A percentile compares a stretch with the other conserved stretches of the same genome.
Evolutionary conservation across 2,797 vertebrate genomes (phyloP).

Genomic region (Parauchenoglanis punctatus): DNA sequence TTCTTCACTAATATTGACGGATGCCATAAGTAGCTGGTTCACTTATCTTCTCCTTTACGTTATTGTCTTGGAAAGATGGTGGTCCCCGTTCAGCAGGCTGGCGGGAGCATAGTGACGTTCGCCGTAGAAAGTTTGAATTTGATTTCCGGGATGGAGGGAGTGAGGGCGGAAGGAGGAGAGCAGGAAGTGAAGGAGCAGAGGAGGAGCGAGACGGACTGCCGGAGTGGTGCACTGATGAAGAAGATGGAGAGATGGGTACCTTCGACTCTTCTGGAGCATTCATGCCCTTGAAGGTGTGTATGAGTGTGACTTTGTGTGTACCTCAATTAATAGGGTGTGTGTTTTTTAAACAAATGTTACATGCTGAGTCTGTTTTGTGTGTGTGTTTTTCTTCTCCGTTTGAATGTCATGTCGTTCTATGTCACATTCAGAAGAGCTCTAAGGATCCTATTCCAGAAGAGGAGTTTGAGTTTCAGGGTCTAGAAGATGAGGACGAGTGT

Average conservation of each 20-base stretch:
- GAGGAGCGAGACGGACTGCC: slow-evolving; percentile 88
- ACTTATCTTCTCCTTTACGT: neutral
- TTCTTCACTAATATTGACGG: neutral
- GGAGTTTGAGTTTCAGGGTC: slow-evolving; percentile 86
- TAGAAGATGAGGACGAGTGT: slow-evolving; percentile 84
- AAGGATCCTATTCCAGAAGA: slow-evolving; percentile 87
- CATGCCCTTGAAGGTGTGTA: slow-evolving; percentile 73
- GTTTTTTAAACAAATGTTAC: neutral
- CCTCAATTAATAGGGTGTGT: neutral
- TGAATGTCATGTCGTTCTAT: neutral
- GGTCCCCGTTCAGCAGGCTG: slow-evolving; percentile 89
- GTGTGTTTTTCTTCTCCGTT: neutral
- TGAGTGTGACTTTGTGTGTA: neutral
- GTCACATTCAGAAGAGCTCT: slow-evolving; percentile 77
- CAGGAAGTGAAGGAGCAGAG: slow-evolving; percentile 83
- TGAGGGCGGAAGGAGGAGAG: slow-evolving; percentile 75
- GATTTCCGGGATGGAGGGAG: slow-evolving; percentile 83
- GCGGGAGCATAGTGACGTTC: slow-evolving; percentile 85
- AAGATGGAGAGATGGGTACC: slow-evolving; percentile 90
- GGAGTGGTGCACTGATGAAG: slow-evolving; percentile 91
- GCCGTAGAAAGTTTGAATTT: slow-evolving; percentile 87
- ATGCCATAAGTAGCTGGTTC: neutral
- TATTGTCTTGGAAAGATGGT: slow-evolving; percentile 67
- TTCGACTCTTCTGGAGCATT: slow-evolving; percentile 92
- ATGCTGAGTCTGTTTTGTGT: neutral